Evolutionary conservation across 2,113 vertebrate genomes (phyloP).

Genomic region (Mustela nigripes): DNA sequence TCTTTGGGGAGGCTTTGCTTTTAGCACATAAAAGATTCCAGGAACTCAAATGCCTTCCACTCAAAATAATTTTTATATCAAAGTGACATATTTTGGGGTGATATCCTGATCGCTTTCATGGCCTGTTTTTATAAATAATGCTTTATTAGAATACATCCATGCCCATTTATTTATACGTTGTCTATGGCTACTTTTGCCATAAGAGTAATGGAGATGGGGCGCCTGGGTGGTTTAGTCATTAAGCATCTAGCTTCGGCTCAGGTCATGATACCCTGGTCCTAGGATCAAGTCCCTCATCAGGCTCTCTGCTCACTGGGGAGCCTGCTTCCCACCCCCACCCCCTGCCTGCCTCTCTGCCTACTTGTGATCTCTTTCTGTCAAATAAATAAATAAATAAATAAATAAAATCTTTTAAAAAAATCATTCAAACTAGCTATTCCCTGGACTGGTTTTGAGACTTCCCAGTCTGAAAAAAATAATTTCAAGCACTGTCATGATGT

Average conservation of each 20-base stretch:
- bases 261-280: too few relatives aligned
- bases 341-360: too few relatives aligned
- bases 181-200: neutral
- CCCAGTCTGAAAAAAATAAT: neutral
- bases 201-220: neutral
- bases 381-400: too few relatives aligned
- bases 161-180: neutral
- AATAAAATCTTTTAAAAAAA: neutral
- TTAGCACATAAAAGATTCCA: neutral
- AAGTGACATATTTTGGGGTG: neutral
- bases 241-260: too few relatives aligned
- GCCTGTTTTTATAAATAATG: conserved; percentile 64
- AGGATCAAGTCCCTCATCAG: too few relatives aligned
- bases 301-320: too few relatives aligned
- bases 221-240: too few relatives aligned
- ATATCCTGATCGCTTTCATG: neutral
- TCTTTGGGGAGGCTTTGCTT: neutral
- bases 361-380: too few relatives aligned
- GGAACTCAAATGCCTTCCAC: neutral
- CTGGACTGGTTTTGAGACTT: conserved; percentile 32
- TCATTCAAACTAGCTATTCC: conserved; percentile 32
- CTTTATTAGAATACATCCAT: conserved; percentile 32
- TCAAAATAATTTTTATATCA: neutral
- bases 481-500: neutral
- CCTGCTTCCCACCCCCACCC: too few relatives aligned